phyloP scores from a whole-genome alignment of 37 sponge, comb jelly and placozoan species.

The Haliclona indistincta region DNA sequence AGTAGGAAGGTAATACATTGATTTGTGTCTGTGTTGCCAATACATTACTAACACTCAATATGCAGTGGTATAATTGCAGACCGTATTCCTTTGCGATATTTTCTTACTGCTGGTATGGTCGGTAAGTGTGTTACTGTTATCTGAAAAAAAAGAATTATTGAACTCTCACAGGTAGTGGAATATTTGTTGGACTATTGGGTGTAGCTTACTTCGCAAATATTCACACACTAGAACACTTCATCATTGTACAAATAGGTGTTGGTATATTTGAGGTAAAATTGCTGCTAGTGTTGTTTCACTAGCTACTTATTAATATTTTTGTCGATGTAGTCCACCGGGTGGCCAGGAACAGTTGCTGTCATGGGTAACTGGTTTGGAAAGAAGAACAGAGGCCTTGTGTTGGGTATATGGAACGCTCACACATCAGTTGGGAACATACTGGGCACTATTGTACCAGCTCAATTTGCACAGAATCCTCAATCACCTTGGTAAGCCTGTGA shows the following conservation, averaged over 20 bases:
- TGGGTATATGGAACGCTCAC: conserved; percentile 51
- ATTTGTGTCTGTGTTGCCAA: neutral
- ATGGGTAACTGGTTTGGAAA: conserved; percentile 79
- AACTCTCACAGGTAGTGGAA: neutral
- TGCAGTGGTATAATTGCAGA: conserved; percentile 73
- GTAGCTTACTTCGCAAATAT: conserved; percentile 37
- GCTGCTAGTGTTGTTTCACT: neutral
- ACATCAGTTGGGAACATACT: conserved; percentile 56
- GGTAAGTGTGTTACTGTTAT: conserved; percentile 3
- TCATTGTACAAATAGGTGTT: conserved; percentile 49
- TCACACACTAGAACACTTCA: conserved; percentile 45
- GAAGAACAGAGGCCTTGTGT: conserved; percentile 41
- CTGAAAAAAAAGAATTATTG: neutral
- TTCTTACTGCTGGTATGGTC: conserved; percentile 44
- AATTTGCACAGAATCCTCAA: conserved; percentile 49
- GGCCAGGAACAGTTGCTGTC: conserved; percentile 73
- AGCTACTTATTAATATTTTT: neutral
- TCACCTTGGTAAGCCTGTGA: too few relatives aligned
- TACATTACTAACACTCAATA: neutral
- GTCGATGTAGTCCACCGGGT: conserved; percentile 54
- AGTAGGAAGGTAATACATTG: neutral
- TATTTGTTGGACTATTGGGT: conserved; percentile 25
- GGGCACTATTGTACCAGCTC: conserved; percentile 40
- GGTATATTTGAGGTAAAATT: conserved; percentile 6
- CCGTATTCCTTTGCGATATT: conserved; percentile 47